Percentiles rank a stretch among this genome's conserved stretches.
Evolutionary conservation across 2,113 vertebrate genomes (phyloP).

Genomic region (Coracopsis vasa): DNA sequence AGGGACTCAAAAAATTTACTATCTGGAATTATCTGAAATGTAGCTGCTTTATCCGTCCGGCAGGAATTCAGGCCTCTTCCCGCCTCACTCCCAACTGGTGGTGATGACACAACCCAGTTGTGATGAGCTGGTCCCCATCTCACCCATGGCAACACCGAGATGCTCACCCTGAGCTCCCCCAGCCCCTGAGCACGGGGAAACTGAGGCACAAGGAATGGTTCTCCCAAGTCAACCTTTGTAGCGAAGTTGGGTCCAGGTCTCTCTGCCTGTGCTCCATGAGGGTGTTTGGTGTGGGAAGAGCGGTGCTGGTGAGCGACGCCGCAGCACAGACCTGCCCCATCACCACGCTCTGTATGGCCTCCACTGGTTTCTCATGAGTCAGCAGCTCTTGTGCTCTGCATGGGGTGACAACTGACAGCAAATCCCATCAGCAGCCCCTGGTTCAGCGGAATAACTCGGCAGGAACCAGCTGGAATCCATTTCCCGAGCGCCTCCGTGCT

Average conservation of each 20-base stretch:
- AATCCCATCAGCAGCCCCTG: neutral
- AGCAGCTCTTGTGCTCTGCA: neutral
- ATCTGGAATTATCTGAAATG: constrained; percentile 72
- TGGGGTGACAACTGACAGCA: constrained; percentile 7
- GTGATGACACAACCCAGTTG: neutral
- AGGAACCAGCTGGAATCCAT: constrained; percentile 14
- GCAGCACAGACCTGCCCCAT: neutral
- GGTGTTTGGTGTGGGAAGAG: neutral
- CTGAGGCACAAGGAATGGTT: neutral
- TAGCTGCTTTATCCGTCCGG: constrained; percentile 42
- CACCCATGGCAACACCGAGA: fast-evolving
- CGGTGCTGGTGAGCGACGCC: neutral
- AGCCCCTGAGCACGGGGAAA: neutral
- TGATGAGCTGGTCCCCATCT: neutral
- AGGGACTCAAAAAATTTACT: constrained; percentile 81
- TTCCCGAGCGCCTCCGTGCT: fast-evolving
- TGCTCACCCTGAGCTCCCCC: neutral
- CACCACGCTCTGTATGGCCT: fast-evolving
- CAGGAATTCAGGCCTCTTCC: constrained; percentile 11
- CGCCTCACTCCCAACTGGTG: neutral
- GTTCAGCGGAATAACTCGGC: neutral
- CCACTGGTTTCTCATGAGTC: fast-evolving
- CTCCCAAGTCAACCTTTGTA: neutral
- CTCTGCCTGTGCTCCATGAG: fast-evolving
- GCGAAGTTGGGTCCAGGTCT: fast-evolving